A percentile compares a stretch with the other conserved stretches of the same genome.
These are phyloP conservation scores for Nyctibius grandis DNA, from an alignment of 2,797 vertebrate genomes.

Conservation along the genomic window DNA sequence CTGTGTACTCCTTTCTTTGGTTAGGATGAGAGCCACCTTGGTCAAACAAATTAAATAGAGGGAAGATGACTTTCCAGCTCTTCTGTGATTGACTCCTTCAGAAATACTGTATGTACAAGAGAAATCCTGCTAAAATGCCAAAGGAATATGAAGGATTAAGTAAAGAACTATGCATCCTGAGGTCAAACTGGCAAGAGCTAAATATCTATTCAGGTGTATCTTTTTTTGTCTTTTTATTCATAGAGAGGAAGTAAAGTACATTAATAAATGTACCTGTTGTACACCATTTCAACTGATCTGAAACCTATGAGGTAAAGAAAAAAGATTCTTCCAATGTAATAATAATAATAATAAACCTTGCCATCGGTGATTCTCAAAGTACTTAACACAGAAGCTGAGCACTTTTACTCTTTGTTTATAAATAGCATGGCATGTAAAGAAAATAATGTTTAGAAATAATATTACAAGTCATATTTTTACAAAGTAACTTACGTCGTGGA, in stretches of 20 bases:
- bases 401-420: neutral
- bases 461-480: neutral
- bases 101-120: neutral
- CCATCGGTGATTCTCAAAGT: neutral
- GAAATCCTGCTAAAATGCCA: neutral
- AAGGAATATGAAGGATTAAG: neutral
- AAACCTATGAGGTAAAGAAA: neutral
- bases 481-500: constrained; percentile 82
- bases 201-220: neutral
- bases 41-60: constrained; percentile 14
- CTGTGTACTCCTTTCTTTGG: neutral
- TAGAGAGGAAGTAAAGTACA: neutral
- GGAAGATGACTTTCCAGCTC: neutral
- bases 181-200: neutral
- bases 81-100: neutral
- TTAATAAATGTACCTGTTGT: neutral
- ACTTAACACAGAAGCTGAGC: neutral
- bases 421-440: neutral
- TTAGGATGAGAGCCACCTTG: neutral
- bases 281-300: neutral
- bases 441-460: neutral
- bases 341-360: neutral
- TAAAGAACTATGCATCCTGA: neutral
- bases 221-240: neutral
- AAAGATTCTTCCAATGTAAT: neutral